These are phyloP conservation scores for Xylota sylvarum DNA, from an alignment of 2,888 invertebrate species.

Conservation along the genomic window DNA sequence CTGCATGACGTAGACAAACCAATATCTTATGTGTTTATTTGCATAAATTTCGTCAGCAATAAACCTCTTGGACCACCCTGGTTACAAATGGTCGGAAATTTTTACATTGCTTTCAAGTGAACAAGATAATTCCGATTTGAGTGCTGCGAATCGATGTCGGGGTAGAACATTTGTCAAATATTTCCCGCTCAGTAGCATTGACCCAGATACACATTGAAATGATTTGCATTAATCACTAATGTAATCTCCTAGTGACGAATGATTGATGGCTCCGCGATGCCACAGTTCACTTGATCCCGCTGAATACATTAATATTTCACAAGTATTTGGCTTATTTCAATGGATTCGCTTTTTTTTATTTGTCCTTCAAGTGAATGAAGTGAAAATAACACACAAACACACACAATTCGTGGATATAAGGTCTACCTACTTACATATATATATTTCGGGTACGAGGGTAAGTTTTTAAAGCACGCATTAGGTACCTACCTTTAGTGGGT, in stretches of 20 bases:
- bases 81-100: background rate
- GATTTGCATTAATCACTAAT: conserved; percentile 10
- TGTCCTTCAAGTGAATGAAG: background rate
- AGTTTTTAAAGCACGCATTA: too few relatives aligned
- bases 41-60: too few relatives aligned
- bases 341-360: background rate
- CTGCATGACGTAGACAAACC: too few relatives aligned
- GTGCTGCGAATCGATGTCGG: background rate
- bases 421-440: too few relatives aligned
- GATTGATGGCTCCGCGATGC: conserved; percentile 7
- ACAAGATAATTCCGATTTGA: conserved; percentile 1
- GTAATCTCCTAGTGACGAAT: background rate
- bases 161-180: background rate
- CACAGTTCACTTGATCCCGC: background rate
- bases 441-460: too few relatives aligned
- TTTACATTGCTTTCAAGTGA: background rate
- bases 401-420: too few relatives aligned
- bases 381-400: background rate
- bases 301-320: conserved; percentile 6
- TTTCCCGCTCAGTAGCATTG: background rate
- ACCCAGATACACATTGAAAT: conserved; percentile 1
- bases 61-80: background rate
- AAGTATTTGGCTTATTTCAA: background rate
- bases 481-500: too few relatives aligned
- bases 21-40: too few relatives aligned